Percentiles rank a stretch among this genome's conserved stretches.
These are phyloP conservation scores for human DNA, from an alignment of 2,113 vertebrate genomes.

Conservation along the genomic window DNA sequence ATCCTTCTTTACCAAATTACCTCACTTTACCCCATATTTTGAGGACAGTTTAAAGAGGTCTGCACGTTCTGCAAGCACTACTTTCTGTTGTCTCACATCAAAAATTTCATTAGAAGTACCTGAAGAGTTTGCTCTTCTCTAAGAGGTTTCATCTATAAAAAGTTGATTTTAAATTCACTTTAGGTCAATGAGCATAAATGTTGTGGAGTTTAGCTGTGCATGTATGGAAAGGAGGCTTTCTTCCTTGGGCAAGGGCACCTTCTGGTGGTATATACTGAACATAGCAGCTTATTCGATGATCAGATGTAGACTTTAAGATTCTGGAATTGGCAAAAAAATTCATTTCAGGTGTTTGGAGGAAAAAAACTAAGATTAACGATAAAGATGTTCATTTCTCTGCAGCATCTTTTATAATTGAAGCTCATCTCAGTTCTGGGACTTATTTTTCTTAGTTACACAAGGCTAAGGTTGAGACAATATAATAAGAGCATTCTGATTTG, in stretches of 20 bases:
- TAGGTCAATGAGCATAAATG: background rate
- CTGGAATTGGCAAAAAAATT: background rate
- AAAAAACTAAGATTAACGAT: background rate
- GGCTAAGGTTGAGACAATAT: background rate
- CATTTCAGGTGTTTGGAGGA: background rate
- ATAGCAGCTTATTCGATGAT: constrained; percentile 41
- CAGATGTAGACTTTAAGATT: background rate
- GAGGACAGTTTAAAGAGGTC: background rate
- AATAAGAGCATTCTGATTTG: background rate
- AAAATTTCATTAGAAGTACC: background rate
- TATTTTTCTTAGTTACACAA: background rate
- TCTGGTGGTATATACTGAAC: constrained; percentile 76
- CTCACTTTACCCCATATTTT: background rate
- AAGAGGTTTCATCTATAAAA: background rate
- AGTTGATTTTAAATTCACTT: background rate
- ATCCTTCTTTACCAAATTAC: background rate
- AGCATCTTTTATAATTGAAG: background rate
- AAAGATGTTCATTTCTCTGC: background rate
- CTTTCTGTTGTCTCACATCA: background rate
- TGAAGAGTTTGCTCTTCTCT: background rate
- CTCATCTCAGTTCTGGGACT: background rate
- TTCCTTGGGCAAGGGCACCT: constrained; percentile 73
- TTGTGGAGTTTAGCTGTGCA: background rate
- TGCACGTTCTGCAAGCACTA: background rate
- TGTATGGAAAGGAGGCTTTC: background rate